Percentiles rank a stretch among this genome's conserved stretches.
Evolutionary conservation across 2,797 vertebrate genomes (phyloP).

Genomic region (Poeciliopsis presidionis): DNA sequence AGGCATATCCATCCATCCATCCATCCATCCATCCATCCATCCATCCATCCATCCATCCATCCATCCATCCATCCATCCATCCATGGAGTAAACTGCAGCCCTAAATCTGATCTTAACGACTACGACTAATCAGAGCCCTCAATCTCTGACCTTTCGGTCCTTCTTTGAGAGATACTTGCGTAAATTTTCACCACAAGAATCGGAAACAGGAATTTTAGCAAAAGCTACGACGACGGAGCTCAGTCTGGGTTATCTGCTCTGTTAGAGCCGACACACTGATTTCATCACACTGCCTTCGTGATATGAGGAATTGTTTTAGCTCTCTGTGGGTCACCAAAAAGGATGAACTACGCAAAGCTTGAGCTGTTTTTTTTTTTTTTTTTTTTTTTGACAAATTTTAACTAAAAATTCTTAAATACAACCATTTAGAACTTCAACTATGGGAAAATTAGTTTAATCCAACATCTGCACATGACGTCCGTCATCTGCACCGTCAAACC

Average conservation of each 20-base stretch:
- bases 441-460: neutral
- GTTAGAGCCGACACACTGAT: conserved; percentile 18
- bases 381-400: neutral
- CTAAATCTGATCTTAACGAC: conserved; percentile 54
- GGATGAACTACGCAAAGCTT: neutral
- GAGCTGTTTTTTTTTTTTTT: neutral
- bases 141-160: conserved; percentile 45
- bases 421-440: neutral
- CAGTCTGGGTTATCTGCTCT: neutral
- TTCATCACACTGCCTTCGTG: conserved; percentile 12
- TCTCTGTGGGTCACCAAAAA: neutral
- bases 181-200: neutral
- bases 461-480: neutral
- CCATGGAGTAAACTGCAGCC: conserved; percentile 13
- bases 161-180: conserved; percentile 29
- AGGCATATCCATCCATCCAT: neutral
- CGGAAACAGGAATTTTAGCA: neutral
- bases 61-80: too few species aligned
- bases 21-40: too few species aligned
- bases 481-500: too few species aligned
- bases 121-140: conserved; percentile 32
- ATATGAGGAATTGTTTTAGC: conserved; percentile 1
- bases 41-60: too few species aligned
- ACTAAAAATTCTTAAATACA: neutral
- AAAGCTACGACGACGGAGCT: neutral